A percentile compares a stretch with the other conserved stretches of the same genome.
Evolutionary conservation across 2,797 vertebrate genomes (phyloP).

Genomic region (Microtus californicus): DNA sequence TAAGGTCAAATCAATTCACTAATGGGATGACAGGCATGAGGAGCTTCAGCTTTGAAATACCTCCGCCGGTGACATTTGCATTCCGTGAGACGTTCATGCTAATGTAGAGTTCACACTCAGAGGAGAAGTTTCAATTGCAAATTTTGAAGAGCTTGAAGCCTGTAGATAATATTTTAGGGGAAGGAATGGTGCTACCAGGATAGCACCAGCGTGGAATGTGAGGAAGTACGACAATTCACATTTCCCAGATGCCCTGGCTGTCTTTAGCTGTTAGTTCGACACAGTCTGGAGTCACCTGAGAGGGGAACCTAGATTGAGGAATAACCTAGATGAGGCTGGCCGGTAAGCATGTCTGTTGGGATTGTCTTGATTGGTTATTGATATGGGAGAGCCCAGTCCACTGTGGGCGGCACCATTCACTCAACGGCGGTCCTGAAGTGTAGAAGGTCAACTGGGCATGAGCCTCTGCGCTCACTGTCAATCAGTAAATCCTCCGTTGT

Average conservation of each 20-base stretch:
- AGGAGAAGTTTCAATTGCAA: constrained; percentile 80
- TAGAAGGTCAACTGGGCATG: background rate
- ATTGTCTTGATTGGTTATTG: background rate
- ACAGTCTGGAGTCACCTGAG: background rate
- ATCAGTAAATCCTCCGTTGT: background rate
- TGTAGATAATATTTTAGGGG: constrained; percentile 66
- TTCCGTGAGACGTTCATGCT: constrained; percentile 78
- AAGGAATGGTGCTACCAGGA: background rate
- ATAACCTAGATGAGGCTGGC: background rate
- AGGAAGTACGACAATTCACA: background rate
- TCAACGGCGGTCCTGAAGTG: background rate
- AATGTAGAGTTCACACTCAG: constrained; percentile 74
- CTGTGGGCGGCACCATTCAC: too few relatives aligned
- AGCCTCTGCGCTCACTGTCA: background rate
- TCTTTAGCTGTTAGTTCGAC: background rate
- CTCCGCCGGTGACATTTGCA: constrained; percentile 69
- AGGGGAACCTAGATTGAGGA: background rate
- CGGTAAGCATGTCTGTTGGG: background rate
- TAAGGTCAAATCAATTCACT: constrained; percentile 66
- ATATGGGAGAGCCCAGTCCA: background rate
- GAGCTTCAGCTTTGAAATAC: constrained; percentile 64
- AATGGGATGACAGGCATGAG: constrained; percentile 66
- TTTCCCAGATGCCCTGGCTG: background rate
- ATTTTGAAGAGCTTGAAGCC: constrained; percentile 75
- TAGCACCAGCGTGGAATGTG: background rate